These are phyloP conservation scores for Hippocampus abdominalis DNA, from an alignment of 2,113 vertebrate species.

Conservation along the genomic window DNA sequence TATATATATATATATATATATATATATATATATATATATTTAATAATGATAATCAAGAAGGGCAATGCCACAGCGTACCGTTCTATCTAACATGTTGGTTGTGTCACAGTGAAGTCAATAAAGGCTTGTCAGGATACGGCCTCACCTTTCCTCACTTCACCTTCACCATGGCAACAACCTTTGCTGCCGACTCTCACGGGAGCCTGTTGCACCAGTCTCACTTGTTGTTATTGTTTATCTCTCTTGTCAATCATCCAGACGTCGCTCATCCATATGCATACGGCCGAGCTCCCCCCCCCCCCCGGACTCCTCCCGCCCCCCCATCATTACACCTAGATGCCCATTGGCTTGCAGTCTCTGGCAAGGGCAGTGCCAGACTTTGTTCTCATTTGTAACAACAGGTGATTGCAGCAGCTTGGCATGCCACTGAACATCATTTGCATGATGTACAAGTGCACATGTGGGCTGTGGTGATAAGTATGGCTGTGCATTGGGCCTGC, in stretches of 20 bases:
- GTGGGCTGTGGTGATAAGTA: conserved; percentile 68
- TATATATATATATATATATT: too few relatives aligned
- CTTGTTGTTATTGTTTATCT: conserved; percentile 78
- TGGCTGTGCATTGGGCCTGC: conserved; percentile 38
- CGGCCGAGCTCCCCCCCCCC: not conserved
- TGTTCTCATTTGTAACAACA: conserved; percentile 69
- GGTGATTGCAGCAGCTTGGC: conserved; percentile 64
- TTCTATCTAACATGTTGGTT: conserved; percentile 5
- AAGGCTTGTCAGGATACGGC: conserved; percentile 24
- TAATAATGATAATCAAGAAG: not conserved
- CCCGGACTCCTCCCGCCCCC: not conserved
- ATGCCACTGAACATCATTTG: conserved; percentile 61
- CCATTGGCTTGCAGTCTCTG: conserved; percentile 58
- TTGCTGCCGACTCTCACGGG: conserved; percentile 51
- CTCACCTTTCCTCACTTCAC: conserved; percentile 37
- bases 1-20: too few relatives aligned
- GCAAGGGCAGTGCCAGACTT: conserved; percentile 53
- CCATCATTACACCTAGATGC: conserved; percentile 59
- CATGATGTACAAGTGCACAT: conserved; percentile 66
- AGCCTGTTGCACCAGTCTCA: conserved; percentile 54
- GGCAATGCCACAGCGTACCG: not conserved
- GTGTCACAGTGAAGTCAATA: conserved; percentile 17
- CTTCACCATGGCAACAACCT: conserved; percentile 61
- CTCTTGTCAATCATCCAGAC: conserved; percentile 74
- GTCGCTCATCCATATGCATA: conserved; percentile 74